Evolutionary conservation across 2,797 vertebrate species (phyloP), one percentile per base, ranked within the genome.

Genomic region (Clarias pachynema): DNA sequence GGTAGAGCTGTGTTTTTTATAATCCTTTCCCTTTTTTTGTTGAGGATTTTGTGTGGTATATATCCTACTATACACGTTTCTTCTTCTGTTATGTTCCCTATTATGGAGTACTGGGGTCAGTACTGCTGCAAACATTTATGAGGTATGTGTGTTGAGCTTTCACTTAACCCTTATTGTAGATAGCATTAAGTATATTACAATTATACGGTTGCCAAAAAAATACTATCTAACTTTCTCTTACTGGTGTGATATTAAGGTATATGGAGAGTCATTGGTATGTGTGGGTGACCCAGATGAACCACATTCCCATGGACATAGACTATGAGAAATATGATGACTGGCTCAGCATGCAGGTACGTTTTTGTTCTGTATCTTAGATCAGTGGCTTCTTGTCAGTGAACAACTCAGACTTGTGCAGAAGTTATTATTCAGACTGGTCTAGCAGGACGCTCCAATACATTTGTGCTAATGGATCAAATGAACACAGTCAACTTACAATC

Each of bases 231-330:
- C 10, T 20, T 80, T 14, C 7, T 12, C 40, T 69, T 62, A 69
- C 29, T 73, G 63, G 69, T 70, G 77, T 85, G 81, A 26, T 40
- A 26, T 73, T 15, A 91, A 99, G 98, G 94, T 97, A 98, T 93
- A 88, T 99, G 89, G 98, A 99, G 92, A 98, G 97, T 73, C 97
- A 99, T 93, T 99, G 98, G 97, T 99, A 99, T 83, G 97, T 99
- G 90, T 99, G 98, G 98, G 97, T 99, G 90, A 99, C 97, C 0
- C 98, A 99, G 94, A 99, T 99, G 97, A 99, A 96, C 89, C 98
- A 99, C 89, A 95, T 99, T 14, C 96, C 97, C 1, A 99, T 98
- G 98, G 94, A 97, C 62, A 97, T 99, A 0, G 95, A 99, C 86
- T 90, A 95, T 0, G 98, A 99, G 86, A 96, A 95, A 85, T 94